These are phyloP conservation scores for Leucoma salicis DNA, from an alignment of 2,888 invertebrate genomes.

Conservation along the genomic window DNA sequence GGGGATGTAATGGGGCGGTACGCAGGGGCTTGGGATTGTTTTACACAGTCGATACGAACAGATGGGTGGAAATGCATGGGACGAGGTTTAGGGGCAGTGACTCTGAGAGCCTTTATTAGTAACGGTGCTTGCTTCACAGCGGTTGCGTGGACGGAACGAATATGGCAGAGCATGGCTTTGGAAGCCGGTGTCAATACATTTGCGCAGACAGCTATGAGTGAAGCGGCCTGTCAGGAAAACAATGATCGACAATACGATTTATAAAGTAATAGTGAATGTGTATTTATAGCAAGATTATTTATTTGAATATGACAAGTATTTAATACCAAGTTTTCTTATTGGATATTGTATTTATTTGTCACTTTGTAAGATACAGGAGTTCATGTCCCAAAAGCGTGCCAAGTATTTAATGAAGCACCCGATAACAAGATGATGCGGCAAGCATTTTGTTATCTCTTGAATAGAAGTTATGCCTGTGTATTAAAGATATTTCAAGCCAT, in stretches of 20 bases:
- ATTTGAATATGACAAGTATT: too few species aligned
- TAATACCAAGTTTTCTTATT: too few species aligned
- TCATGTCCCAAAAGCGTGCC: neutral
- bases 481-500: neutral
- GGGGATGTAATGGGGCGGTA: conserved; percentile 86
- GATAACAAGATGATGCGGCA: neutral
- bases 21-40: conserved; percentile 87
- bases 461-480: neutral
- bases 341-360: neutral
- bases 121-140: conserved; percentile 96
- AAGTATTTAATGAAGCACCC: neutral
- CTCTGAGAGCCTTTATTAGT: conserved; percentile 94
- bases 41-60: conserved; percentile 83
- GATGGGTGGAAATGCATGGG: conserved; percentile 89
- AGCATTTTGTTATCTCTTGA: neutral
- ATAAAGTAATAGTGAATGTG: neutral
- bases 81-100: conserved; percentile 89
- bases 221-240: conserved; percentile 56
- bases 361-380: neutral
- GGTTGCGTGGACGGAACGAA: conserved; percentile 89
- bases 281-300: too few species aligned
- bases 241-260: conserved; percentile 55
- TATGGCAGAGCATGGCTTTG: conserved; percentile 62
- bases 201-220: conserved; percentile 49
- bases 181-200: conserved; percentile 42